Conservation (phyloP, 2,888 invertebrate species). For the Drosophila anceps region DNA sequence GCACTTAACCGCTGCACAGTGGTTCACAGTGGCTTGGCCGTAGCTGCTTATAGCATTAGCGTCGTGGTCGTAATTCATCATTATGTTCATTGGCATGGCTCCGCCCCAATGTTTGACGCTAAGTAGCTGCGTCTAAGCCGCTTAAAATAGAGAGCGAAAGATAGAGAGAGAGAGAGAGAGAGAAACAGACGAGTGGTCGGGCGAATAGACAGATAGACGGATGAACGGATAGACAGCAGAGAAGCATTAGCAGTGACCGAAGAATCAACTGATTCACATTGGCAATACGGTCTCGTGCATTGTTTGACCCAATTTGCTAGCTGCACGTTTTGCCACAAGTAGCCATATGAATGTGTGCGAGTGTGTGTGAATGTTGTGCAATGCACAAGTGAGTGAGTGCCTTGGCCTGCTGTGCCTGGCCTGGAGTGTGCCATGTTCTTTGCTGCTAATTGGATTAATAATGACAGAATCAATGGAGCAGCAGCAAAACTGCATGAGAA, state of each 20-base stretch:
- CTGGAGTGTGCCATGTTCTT: conserved; percentile 60
- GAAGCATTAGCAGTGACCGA: conserved; percentile 7
- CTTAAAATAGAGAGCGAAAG: conserved; percentile 45
- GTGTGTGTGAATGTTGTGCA: conserved; percentile 41
- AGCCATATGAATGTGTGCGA: conserved; percentile 2
- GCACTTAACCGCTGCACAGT: conserved; percentile 50
- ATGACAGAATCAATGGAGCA: conserved; percentile 74
- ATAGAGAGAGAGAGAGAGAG: conserved; percentile 19
- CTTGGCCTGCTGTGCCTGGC: conserved; percentile 31
- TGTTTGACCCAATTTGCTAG: conserved; percentile 50
- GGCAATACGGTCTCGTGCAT: conserved; percentile 54
- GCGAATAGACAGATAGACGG: conserved; percentile 1
- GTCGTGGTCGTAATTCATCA: conserved; percentile 35
- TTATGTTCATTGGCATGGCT: conserved; percentile 41
- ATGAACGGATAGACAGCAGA: conserved; percentile 1
- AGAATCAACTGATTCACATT: conserved; percentile 14
- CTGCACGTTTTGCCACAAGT: conserved; percentile 36
- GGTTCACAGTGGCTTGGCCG: conserved; percentile 22
- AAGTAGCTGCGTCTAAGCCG: conserved; percentile 63
- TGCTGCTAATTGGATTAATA: conserved; percentile 75
- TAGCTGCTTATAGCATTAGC: conserved; percentile 39
- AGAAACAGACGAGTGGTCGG: conserved; percentile 17
- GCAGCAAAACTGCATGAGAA: conserved; percentile 27
- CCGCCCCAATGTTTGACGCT: conserved; percentile 39
- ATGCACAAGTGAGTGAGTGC: conserved; percentile 21